Evolutionary conservation across 2,113 vertebrate genomes (phyloP), one percentile per base, ranked within the genome.

Genomic region (Oxygymnocypris stewartii): DNA sequence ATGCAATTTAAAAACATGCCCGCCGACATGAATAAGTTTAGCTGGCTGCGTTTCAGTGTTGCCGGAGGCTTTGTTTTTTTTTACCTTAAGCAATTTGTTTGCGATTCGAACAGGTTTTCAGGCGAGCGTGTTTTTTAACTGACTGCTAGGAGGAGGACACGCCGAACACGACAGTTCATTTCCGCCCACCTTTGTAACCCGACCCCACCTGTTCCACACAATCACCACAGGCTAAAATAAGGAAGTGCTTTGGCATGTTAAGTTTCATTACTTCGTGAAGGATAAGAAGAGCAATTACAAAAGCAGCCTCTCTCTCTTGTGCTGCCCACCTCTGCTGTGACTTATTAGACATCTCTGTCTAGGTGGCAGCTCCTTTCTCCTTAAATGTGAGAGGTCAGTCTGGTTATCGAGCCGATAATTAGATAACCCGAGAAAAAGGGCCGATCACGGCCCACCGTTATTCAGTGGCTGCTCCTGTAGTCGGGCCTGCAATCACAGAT

Each of bases 381-480:
- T 94, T 91, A 93, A 86, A 93, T 93, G 92, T 95, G 91, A 95
- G 91, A 94, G 94, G 92, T 94, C 93, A 94, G 88, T 78, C 88
- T 85, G 86, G 90, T 92, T 93, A 91, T 94, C 91, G 92, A 94
- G 91, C 87, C 86, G 67, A 91, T 96, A 95, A 95, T 95, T 95
- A 95, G 92, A 92, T 93, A 93, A 93, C 90, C 88, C 86, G 77
- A 85, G 90, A 85, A 90, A 87, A 92, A 89, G 90, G 86, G 88
- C 54, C 91, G 92, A 92, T 95, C 89, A 92, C 86, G 76, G 69
- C 85, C 89, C 92, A 83, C 86, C 82, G 90, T 42, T 44, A 63
- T 79, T 89, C 87, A 86, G 51, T 73, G 63, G 31, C 88, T 47
- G 42, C 82, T 88, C 83, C 49, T 85, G 63, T 78, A 80, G 87